phyloP scores from a whole-genome alignment of 2,797 vertebrate genomes.

The Myotis vivesi region DNA sequence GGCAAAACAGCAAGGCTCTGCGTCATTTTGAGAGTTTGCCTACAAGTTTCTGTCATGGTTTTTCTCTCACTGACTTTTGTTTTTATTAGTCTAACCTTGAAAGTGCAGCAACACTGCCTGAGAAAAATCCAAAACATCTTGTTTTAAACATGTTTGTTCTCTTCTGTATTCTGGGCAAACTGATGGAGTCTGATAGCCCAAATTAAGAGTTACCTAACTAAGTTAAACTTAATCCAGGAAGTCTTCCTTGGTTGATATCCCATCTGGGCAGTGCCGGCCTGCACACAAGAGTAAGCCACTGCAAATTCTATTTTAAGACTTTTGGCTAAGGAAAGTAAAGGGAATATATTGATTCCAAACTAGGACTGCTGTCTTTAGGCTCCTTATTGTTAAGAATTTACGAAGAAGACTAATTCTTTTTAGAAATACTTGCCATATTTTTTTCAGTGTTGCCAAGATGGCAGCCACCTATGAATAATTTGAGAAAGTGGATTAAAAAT shows the following conservation, averaged over 20 bases:
- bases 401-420: background rate
- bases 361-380: background rate
- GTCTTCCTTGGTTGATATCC: slow-evolving; percentile 38
- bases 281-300: background rate
- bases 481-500: background rate
- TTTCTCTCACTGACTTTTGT: slow-evolving; percentile 33
- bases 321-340: slow-evolving; percentile 38
- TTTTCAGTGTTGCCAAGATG: slow-evolving; percentile 7
- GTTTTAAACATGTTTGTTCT: slow-evolving; percentile 48
- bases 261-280: background rate
- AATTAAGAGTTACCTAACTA: slow-evolving; percentile 38
- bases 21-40: background rate
- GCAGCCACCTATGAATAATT: background rate
- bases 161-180: slow-evolving; percentile 24
- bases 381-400: slow-evolving; percentile 29
- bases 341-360: slow-evolving; percentile 15
- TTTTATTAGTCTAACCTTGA: slow-evolving; percentile 49
- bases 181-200: background rate
- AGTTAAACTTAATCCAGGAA: slow-evolving; percentile 45
- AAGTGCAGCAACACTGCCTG: background rate
- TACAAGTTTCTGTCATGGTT: background rate
- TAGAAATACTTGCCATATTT: background rate
- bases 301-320: slow-evolving; percentile 23
- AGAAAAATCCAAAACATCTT: slow-evolving; percentile 50
- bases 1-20: background rate